These are phyloP conservation scores for Knipowitschia caucasica DNA, from an alignment of 2,797 vertebrate species.

Conservation along the genomic window DNA sequence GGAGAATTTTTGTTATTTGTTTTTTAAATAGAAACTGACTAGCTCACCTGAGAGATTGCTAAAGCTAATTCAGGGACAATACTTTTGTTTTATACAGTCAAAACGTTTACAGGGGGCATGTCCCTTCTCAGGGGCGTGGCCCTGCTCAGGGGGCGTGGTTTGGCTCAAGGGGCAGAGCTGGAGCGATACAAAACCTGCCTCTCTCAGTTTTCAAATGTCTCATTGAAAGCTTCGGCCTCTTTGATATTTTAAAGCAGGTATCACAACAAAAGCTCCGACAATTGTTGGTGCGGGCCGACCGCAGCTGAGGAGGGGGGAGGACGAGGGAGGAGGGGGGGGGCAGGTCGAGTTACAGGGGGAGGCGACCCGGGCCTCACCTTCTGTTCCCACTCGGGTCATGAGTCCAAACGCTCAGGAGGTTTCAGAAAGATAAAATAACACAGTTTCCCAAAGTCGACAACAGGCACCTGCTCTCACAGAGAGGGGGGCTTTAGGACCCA, in stretches of 20 bases:
- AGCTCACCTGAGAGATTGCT: no score
- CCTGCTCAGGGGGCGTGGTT: slow-evolving; percentile 69
- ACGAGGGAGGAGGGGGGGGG: slow-evolving; percentile 53
- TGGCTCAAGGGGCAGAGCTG: slow-evolving; percentile 66
- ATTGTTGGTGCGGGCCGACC: slow-evolving; percentile 60
- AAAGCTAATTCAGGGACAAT: no score
- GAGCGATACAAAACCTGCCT: slow-evolving; percentile 88
- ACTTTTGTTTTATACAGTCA: no score
- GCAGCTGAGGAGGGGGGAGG: slow-evolving; percentile 41
- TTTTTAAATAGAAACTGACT: no score
- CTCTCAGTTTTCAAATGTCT: slow-evolving; percentile 91
- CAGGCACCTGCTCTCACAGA: no score
- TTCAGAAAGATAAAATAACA: no score
- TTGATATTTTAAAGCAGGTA: slow-evolving; percentile 94
- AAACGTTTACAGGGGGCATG: no score
- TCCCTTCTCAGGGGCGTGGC: no score
- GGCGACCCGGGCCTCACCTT: slow-evolving; percentile 53
- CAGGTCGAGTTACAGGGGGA: slow-evolving; percentile 81
- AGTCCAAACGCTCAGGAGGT: not conserved
- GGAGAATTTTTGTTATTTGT: no score
- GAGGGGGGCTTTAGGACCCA: no score
- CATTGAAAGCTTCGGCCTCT: slow-evolving; percentile 82
- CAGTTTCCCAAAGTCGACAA: no score
- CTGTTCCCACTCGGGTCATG: slow-evolving; percentile 25
- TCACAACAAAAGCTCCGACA: slow-evolving; percentile 83